These are phyloP conservation scores for Coleophora deauratella DNA, from an alignment of 2,888 invertebrate genomes.

Conservation along the genomic window DNA sequence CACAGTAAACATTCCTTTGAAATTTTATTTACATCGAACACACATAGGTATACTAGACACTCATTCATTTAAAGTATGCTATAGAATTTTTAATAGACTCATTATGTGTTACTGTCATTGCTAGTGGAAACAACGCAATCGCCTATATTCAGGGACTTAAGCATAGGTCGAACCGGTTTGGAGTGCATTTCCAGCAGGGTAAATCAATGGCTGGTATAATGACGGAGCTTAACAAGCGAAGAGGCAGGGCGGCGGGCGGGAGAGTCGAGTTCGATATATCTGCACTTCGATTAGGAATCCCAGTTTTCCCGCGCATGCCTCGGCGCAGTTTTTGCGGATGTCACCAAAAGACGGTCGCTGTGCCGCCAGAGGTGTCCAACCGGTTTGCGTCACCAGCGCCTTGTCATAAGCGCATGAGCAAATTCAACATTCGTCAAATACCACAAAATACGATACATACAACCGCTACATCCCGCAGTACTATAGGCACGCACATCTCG, in stretches of 20 bases:
- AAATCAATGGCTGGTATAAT: slow-evolving; percentile 50
- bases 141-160: slow-evolving; percentile 38
- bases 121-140: slow-evolving; percentile 39
- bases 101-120: slow-evolving; percentile 28
- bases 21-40: slow-evolving; percentile 5
- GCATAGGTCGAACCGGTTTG: slow-evolving; percentile 44
- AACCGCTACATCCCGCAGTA: too few relatives aligned
- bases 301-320: slow-evolving; percentile 53
- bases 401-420: slow-evolving; percentile 65
- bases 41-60: background rate
- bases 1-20: background rate
- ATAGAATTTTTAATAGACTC: slow-evolving; percentile 21
- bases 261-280: slow-evolving; percentile 24
- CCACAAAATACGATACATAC: slow-evolving; percentile 44
- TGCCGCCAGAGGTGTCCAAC: slow-evolving; percentile 61
- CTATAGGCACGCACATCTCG: slow-evolving; percentile 26
- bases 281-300: slow-evolving; percentile 47
- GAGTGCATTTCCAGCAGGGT: slow-evolving; percentile 39
- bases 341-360: slow-evolving; percentile 62
- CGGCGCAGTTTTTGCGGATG: slow-evolving; percentile 66
- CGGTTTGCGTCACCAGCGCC: slow-evolving; percentile 62
- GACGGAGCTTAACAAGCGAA: slow-evolving; percentile 38
- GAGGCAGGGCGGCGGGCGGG: slow-evolving; percentile 39
- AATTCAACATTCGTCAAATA: slow-evolving; percentile 68
- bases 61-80: slow-evolving; percentile 1